Conservation (phyloP, 2,797 vertebrate species). For the Tolypeutes matacus region DNA sequence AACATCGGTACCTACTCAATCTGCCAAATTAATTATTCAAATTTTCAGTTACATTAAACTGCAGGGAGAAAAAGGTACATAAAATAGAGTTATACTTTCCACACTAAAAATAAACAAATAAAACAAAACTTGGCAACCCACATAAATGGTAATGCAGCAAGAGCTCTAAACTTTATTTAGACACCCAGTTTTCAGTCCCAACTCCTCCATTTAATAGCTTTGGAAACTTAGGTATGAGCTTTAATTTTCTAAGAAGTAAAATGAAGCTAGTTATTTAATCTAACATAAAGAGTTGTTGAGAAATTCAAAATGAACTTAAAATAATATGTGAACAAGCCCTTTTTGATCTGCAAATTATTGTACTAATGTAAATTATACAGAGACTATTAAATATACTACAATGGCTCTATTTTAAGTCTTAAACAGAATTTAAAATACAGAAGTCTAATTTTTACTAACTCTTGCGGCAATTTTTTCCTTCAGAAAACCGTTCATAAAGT, state of each 20-base stretch:
- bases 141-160: neutral
- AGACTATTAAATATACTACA: neutral
- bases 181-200: neutral
- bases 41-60: neutral
- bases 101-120: neutral
- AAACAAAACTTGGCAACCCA: neutral
- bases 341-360: neutral
- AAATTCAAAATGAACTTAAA: neutral
- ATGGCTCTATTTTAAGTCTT: neutral
- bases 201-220: neutral
- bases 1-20: neutral
- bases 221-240: neutral
- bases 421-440: neutral
- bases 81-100: neutral
- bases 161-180: neutral
- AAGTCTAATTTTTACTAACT: neutral
- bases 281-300: neutral
- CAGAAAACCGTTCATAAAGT: neutral
- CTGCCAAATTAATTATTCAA: neutral
- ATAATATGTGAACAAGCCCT: neutral
- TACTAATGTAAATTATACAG: neutral
- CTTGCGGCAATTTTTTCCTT: neutral
- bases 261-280: neutral
- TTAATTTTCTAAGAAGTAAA: neutral
- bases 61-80: neutral